Base-by-base conservation (phyloP, 2,113 vertebrate species). In the Salminus brasiliensis region DNA sequence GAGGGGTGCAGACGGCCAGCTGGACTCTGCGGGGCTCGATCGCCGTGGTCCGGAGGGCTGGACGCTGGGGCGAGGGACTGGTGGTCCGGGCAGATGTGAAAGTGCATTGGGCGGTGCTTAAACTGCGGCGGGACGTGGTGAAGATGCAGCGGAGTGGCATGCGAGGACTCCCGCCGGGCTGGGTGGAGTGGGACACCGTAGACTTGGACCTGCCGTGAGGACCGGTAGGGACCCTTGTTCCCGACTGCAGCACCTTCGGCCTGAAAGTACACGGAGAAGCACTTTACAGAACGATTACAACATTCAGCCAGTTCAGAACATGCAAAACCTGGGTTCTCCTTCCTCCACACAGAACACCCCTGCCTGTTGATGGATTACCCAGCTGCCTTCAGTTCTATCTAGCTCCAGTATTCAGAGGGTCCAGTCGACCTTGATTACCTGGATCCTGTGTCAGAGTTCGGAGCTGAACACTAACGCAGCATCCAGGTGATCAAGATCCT, bases 31-130 rank as follows among this genome's bases (percentile, higher is more conserved):
- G 88, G 25, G 87, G 60, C 62, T 81, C 79, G 53, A 83, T 83
- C 55, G 81, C 81, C 30, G 85, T 87, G 11, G 92, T 86, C 4
- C 86, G 86, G 84, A 93, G 92, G 45, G 83, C 91, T 66, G 91
- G 92, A 29, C 94, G 93, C 71, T 95, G 95, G 10, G 97, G 96
- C 12, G 96, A 97, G 57, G 94, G 95, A 74, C 95, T 98, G 88
- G 95, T 94, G 66, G 89, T 95, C 76, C 95, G 89, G 85, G 88
- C 79, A 1, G 92, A 85, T 60, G 92, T 91, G 71, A 90, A 92
- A 88, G 91, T 93, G 87, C 91, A 89, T 16, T 94, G 92, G 74
- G 94, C 93, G 60, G 94, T 92, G 80, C 93, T 95, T 85, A 95
- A 88, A 83, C 94, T 94, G 87, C 94, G 94, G 18, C 91, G 85